Evolutionary conservation across 2,888 invertebrate species (phyloP), one percentile per base, ranked within the genome.

Genomic region (Folsomia candida): DNA sequence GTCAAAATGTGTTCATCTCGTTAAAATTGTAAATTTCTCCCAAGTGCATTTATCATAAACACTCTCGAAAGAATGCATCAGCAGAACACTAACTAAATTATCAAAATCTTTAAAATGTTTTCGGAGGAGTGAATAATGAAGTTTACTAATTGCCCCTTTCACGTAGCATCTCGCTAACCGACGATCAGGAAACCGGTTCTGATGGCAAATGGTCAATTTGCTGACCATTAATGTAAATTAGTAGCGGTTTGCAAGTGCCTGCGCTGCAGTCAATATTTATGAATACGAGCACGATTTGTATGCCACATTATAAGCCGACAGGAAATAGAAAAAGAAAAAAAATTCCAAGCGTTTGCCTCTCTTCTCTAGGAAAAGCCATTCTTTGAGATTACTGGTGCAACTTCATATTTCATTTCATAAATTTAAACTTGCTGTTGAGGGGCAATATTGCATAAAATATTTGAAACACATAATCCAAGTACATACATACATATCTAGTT

Each of bases 61-160:
- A 11, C 18, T 47, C 47, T 47, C 47, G 9, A 47, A n/a, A n/a
- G n/a, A n/a, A n/a, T n/a, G n/a, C n/a, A 47, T 47, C 18, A 11
- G 18, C 47, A 47, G 18, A 47, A 47, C 18, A 18, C 18, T 47
- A 47, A 11, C 9, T 47, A 11, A 11, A 47, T 47, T 47, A 47
- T 47, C 47, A 47, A 47, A 11, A 9, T 18, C 18, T 47, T 47
- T 18, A 47, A 47, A 47, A 47, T 47, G 9, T 47, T 47, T 47
- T 47, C 47, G 47, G 47, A 11, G 18, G 18, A 47, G 47, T 47
- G 60, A 59, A 59, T 25, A 22, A 22, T 59, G 25, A n/a, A 20
- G 62, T 24, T 37, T 47, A 51, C 20, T 64, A 24, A 47, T 64
- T 37, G 64, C 64, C 51, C 64, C 37, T 37, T 29, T 64, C 64